Base-by-base conservation (phyloP, 37 sponge, comb jelly and placozoan genomes). In the Chondrilla cf. caribensis region DNA sequence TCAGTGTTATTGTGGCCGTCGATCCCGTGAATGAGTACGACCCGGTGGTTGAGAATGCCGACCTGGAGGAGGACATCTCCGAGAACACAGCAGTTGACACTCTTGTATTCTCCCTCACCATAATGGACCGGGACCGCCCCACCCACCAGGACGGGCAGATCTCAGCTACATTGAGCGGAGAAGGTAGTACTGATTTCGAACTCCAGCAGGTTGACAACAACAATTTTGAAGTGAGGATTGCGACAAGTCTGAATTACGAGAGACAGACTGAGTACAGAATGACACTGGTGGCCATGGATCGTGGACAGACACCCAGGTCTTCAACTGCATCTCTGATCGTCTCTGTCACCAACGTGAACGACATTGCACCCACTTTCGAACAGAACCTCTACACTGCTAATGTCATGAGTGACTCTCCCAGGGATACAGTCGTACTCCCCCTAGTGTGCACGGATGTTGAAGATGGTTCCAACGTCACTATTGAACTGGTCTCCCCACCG, bases 361-460 rank as follows among this genome's bases (percentile, higher is more conserved):
- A 91, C 47, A 77, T 66, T 64, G 43, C 75, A 3, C 89, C 93
- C 0, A 19, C 33, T 40, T 85, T 92, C 58, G 54, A 60, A 5
- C 33, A 75, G 47, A 0, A 15, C 22, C 65, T 88, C n/a, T 88
- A 92, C 55, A 21, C 40, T 6, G 54, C 47, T 24, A 19, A 58
- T 0, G 29, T 83, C 21, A 66, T 62, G 24, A 38, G 19, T 22
- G 36, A 66, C 2, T 60, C 75, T 0, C 55, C 68, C 64, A 43
- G 24, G 15, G 66, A 21, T 0, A 19, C 24, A 31, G 38, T 25
- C 8, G 80, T 86, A 4, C 26, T 43, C 28, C 60, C 78, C 1
- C 64, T 84, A 2, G 21, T 19, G 25, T 91, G 91, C 29, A 84
- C 78, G 38, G 91, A 91, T 54, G 40, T 51, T 51, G 91, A 85